Base-by-base conservation (phyloP, 2,797 vertebrate species). In the Anguilla marmorata region DNA sequence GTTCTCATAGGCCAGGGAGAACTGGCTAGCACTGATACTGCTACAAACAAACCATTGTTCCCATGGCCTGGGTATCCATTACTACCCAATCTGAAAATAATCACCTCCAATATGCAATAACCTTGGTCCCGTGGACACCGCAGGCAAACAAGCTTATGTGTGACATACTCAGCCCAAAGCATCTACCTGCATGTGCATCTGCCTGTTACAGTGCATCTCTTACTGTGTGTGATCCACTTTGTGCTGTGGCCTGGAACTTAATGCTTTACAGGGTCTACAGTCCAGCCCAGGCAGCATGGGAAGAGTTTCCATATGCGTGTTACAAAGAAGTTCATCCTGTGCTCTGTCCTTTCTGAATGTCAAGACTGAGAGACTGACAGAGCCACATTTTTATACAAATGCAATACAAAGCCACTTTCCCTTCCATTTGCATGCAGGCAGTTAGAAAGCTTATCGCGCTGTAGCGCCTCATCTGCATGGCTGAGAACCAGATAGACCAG, bases 31-130 rank as follows among this genome's bases (percentile, higher is more conserved):
- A 33, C 24, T 45, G 74, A 45, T 45, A 19, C 5, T 45, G 79
- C 79, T n/a, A 82, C 79, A 82, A 82, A 82, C 45, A 50, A 48
- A n/a, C 79, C 79, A 82, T 50, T 82, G 79, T 82, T 82, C 79
- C 41, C 7, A 7, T 19, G 45, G 41, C 21, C 45, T 11, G 6
- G 24, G 21, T 50, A 82, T 82, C 79, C 45, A 50, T 50, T 82
- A 50, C 79, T 50, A n/a, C 45, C 79, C 19, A n/a, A 82, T 50
- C 79, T 82, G 45, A 82, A 82, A 82, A 24, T n/a, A 82, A 50
- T 82, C 21, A 45, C 45, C 79, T 82, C 45, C 9, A 24, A 33
- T 82, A 50, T 45, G 19, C 79, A 50, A 82, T 24, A 50, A 6
- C 79, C 41, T 21, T 24, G 37, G 45, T 82, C 79, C 45, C 6